These are phyloP conservation scores for Zygogramma bicolorata DNA, from an alignment of 2,888 invertebrate species.

Conservation along the genomic window DNA sequence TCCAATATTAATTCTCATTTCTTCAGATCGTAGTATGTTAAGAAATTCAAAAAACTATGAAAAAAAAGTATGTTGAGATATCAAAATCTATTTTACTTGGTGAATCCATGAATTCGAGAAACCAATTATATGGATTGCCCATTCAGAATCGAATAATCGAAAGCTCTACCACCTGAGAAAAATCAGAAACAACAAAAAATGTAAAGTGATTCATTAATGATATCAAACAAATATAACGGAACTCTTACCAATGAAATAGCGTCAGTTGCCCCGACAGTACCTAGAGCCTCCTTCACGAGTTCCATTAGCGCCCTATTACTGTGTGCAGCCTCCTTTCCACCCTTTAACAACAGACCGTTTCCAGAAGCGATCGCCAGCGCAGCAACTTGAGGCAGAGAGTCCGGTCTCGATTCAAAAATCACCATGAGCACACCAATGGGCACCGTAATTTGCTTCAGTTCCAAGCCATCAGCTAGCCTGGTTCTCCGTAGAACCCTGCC, in stretches of 20 bases:
- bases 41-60: no score
- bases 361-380: conserved; percentile 97
- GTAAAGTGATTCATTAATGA: no score
- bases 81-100: no score
- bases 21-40: no score
- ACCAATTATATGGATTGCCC: no score
- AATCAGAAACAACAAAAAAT: no score
- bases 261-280: conserved; percentile 84
- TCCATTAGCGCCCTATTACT: conserved; percentile 94
- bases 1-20: no score
- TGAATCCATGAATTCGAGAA: no score
- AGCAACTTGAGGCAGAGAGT: conserved; percentile 97
- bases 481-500: conserved; percentile 64
- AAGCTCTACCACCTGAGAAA: no score
- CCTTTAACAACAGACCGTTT: conserved; percentile 95
- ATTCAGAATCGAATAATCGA: no score
- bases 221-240: no score
- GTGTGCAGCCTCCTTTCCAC: conserved; percentile 95
- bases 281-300: conserved; percentile 90
- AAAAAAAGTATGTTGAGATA: no score
- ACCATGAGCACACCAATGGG: conserved; percentile 98
- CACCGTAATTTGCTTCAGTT: conserved; percentile 92
- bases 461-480: conserved; percentile 72
- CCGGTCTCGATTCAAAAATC: conserved; percentile 98
- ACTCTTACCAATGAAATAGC: conserved; percentile 87